Base-by-base conservation (phyloP, 2,113 vertebrate species). In the Amphiprion ocellaris region DNA sequence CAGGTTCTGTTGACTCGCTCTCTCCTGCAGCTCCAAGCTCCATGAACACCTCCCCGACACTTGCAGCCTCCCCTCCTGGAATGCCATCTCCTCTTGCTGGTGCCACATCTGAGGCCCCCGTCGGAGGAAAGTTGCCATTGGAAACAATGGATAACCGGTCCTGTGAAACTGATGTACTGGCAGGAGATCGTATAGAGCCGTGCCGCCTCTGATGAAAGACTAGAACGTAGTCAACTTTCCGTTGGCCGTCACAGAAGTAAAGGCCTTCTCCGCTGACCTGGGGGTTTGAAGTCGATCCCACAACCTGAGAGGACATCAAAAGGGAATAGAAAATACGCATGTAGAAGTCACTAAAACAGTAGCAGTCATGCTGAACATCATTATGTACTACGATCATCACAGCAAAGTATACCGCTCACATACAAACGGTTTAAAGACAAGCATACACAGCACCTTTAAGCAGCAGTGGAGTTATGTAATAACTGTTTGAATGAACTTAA, bases 211-310 rank as follows among this genome's bases (percentile, higher is more conserved):
- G 97, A 83, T 98, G 96, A 82, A 97, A 99, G 17, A 95, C 96
- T 17, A 99, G 89, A 26, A 99, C 97, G 0, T 98, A 99, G 90
- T 99, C 98, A 0, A 99, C 97, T 88, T 98, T 99, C 75, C 97
- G 96, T 72, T 92, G 95, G 84, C 94, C 97, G 59, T 99, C 97
- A 0, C 92, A 86, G 85, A 99, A 99, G 88, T 93, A 95, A 91
- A 96, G 95, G 61, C 95, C 94, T 92, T 77, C 86, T n/a, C 24
- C 44, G 17, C 79, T 0, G 49, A 54, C 24, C 16, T 74, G 66
- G 28, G 89, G 90, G 0, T 94, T 95, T 83, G 81, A 64, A 4
- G 73, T 2, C 9, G 89, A 41, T 62, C 26, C 87, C 59, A 79
- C 87, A 2, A 92, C 93, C 93, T 94, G 87, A 0, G 37, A 44